These are phyloP conservation scores for Mesocricetus auratus DNA, from an alignment of 2,113 vertebrate genomes.

Conservation along the genomic window DNA sequence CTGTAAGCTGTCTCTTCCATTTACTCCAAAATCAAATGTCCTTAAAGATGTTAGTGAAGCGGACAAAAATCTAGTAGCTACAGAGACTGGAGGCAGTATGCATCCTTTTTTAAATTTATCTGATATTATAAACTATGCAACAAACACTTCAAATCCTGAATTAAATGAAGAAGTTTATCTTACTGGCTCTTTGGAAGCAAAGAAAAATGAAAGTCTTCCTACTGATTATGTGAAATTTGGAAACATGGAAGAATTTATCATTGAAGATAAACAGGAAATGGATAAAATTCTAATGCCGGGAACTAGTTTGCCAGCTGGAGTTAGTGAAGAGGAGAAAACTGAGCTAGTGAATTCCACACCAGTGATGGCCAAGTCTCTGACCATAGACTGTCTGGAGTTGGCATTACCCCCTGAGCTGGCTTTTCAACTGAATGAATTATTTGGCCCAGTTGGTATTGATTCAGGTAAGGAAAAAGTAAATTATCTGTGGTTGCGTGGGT, in stretches of 20 bases:
- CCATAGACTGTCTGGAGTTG: slow-evolving; percentile 94
- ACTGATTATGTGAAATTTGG: slow-evolving; percentile 61
- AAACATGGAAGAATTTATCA: slow-evolving; percentile 40
- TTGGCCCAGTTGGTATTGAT: slow-evolving; percentile 96
- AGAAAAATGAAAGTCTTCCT: slow-evolving; percentile 75
- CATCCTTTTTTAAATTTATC: slow-evolving; percentile 53
- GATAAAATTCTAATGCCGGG: slow-evolving; percentile 73
- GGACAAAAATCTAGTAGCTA: slow-evolving; percentile 41
- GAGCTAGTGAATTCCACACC: slow-evolving; percentile 65
- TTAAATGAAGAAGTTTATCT: slow-evolving; percentile 71
- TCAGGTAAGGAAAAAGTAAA: slow-evolving; percentile 90
- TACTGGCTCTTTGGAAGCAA: slow-evolving; percentile 67
- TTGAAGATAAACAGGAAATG: slow-evolving; percentile 74
- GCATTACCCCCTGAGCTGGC: slow-evolving; percentile 95
- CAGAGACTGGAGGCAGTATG: slow-evolving; percentile 60
- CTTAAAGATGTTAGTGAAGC: slow-evolving; percentile 61
- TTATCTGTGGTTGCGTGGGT: neutral
- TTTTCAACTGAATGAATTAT: slow-evolving; percentile 95
- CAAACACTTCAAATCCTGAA: slow-evolving; percentile 65
- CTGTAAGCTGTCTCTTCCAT: slow-evolving; percentile 25
- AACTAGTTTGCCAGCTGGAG: neutral
- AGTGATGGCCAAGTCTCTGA: slow-evolving; percentile 82
- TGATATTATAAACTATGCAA: slow-evolving; percentile 57
- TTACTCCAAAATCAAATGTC: slow-evolving; percentile 43
- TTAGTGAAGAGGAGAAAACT: slow-evolving; percentile 76